Base-by-base conservation (phyloP, 2,888 invertebrate species). In the Vandiemenella viatica region DNA sequence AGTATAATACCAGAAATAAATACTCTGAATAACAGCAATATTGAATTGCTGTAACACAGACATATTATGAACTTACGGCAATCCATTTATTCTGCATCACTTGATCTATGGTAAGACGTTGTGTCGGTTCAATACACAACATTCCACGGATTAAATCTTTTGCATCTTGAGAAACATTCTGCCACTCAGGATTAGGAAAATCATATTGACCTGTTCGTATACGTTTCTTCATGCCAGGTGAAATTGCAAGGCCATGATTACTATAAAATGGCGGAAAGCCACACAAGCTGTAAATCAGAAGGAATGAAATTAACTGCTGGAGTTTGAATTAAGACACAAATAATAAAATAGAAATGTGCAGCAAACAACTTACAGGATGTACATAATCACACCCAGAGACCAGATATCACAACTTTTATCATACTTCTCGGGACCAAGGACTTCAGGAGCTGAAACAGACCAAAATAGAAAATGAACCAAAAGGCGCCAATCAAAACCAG, bases 201-300 rank as follows among this genome's bases (percentile, higher is more conserved):
- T 92, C 92, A 66, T 95, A 98, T 65, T 97, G 93, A 0, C 98
- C 98, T 44, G 90, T 79, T 58, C 95, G 77, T 60, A 95, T 95
- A 53, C 92, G 73, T 67, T 87, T 92, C 66, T 97, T 98, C 98
- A 98, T 98, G 5, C 98, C 98, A 0, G 98, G 97, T 1, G 95
- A 96, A 65, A 98, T 97, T 32, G 97, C 93, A 46, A 92, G 74
- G 0, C 97, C 98, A 61, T 95, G 91, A 67, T 93, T 92, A 62
- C 95, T 95, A 68, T 96, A 98, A 71, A 98, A 98, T 1, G 98
- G 98, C 7, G 98, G 98, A 68, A 95, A 98, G 0, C 98, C 98
- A 65, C 97, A 97, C 53, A 98, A 73, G 58, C 76, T 76, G 57
- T 42, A 13, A 13, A 44, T 22, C 20, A 23, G n/a, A 22, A 17